Conservation (phyloP, 2,888 invertebrate species). For the Parthenolecanium corni region DNA sequence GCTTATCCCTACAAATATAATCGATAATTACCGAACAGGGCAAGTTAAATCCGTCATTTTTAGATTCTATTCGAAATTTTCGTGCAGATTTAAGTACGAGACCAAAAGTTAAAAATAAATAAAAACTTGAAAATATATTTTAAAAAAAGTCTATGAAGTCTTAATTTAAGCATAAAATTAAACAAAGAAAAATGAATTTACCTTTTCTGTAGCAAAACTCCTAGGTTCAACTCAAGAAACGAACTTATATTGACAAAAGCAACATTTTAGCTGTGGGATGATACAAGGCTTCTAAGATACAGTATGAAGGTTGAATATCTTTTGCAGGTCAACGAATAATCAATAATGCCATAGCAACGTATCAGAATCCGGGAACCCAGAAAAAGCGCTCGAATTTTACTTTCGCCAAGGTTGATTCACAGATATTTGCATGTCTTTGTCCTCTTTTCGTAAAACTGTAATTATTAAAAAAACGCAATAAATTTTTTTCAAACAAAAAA, state of each 20-base stretch:
- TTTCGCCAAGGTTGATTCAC: background rate
- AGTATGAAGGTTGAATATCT: constrained; percentile 19
- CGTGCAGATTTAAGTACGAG: too few species aligned
- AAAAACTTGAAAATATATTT: too few species aligned
- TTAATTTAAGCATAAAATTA: too few species aligned
- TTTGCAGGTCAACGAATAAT: constrained; percentile 25
- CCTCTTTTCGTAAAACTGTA: background rate
- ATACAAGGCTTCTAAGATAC: constrained; percentile 12
- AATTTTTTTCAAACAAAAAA: too few species aligned
- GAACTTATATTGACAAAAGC: constrained; percentile 3
- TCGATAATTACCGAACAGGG: too few species aligned
- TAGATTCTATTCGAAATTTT: too few species aligned
- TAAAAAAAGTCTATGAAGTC: too few species aligned
- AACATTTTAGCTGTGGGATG: background rate
- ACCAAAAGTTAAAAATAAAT: too few species aligned
- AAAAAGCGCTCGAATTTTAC: background rate
- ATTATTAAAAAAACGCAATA: too few species aligned
- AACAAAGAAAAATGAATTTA: background rate
- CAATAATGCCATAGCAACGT: constrained; percentile 19
- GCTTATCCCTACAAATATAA: too few species aligned
- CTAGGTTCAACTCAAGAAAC: constrained; percentile 3
- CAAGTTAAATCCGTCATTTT: too few species aligned
- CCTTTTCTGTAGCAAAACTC: background rate
- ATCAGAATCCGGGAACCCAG: constrained; percentile 3
- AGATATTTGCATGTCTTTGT: background rate